phyloP scores from a whole-genome alignment of 2,888 invertebrate species.

The Diarsia dahlii region DNA sequence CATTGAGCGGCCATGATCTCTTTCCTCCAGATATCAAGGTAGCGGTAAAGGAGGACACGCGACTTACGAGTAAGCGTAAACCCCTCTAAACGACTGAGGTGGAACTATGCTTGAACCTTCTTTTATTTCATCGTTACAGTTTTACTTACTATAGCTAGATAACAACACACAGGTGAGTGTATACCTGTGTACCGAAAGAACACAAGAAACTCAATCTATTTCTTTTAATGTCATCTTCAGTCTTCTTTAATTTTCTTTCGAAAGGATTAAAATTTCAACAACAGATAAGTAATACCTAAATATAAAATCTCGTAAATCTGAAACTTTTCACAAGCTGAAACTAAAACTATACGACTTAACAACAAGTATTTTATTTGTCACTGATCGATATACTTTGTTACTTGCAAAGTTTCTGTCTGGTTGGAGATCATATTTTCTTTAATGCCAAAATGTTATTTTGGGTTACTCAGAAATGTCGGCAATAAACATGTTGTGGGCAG shows the following conservation, averaged over 20 bases:
- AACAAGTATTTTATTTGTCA: slow-evolving; percentile 52
- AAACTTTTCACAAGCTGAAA: slow-evolving; percentile 53
- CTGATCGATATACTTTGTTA: slow-evolving; percentile 53
- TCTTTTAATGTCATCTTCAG: neutral
- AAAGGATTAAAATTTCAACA: slow-evolving; percentile 40
- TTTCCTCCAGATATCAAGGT: slow-evolving; percentile 29
- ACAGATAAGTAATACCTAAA: slow-evolving; percentile 23
- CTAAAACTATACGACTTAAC: slow-evolving; percentile 48
- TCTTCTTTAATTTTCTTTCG: neutral
- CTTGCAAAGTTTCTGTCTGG: slow-evolving; percentile 45
- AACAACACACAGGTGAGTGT: neutral
- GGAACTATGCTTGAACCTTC: slow-evolving; percentile 13
- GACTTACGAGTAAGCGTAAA: slow-evolving; percentile 22
- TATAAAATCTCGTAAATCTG: slow-evolving; percentile 55
- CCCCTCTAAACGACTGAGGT: slow-evolving; percentile 7
- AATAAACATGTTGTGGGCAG: slow-evolving; percentile 38
- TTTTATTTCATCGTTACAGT: slow-evolving; percentile 15
- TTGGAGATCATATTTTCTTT: slow-evolving; percentile 47
- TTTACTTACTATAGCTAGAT: neutral
- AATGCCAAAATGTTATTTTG: slow-evolving; percentile 45
- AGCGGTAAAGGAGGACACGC: slow-evolving; percentile 3
- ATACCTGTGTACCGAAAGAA: neutral
- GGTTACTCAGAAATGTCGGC: slow-evolving; percentile 11
- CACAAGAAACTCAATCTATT: neutral
- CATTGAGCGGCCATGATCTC: slow-evolving; percentile 11